Evolutionary conservation across 2,888 invertebrate species (phyloP).

Genomic region (Temnothorax unifasciatus): DNA sequence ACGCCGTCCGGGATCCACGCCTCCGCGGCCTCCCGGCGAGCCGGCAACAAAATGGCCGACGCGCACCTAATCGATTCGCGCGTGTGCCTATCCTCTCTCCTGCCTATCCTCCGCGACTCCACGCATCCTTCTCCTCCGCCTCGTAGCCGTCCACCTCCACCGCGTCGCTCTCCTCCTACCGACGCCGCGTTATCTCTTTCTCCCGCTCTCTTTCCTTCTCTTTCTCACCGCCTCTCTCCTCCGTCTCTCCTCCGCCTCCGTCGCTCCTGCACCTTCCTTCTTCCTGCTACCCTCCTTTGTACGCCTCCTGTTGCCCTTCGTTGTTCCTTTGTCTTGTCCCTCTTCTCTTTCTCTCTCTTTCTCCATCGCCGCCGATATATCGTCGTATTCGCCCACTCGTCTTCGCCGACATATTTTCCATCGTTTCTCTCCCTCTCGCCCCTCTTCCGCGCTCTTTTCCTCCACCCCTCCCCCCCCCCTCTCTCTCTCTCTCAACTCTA

Average conservation of each 20-base stretch:
- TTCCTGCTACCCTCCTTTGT: conserved; percentile 56
- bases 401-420: conserved; percentile 60
- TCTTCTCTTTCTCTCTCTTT: not conserved
- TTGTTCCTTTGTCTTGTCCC: conserved; percentile 49
- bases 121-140: conserved; percentile 33
- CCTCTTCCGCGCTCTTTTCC: conserved; percentile 66
- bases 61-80: conserved; percentile 83
- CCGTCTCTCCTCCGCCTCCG: not conserved
- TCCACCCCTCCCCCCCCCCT: not conserved
- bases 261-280: conserved; percentile 27
- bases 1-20: conserved; percentile 80
- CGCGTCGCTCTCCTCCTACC: conserved; percentile 20
- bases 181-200: conserved; percentile 7
- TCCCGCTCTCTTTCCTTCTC: conserved; percentile 66
- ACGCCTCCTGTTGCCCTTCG: conserved; percentile 29
- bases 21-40: conserved; percentile 73
- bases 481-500: not conserved
- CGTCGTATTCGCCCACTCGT: conserved; percentile 36
- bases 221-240: conserved; percentile 57
- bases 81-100: conserved; percentile 72
- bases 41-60: conserved; percentile 85
- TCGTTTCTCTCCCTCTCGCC: conserved; percentile 74
- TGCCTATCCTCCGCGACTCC: conserved; percentile 42
- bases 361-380: conserved; percentile 64
- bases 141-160: conserved; percentile 17